Conservation (phyloP, 2,113 vertebrate species). For the Sphyrna mokarran region DNA sequence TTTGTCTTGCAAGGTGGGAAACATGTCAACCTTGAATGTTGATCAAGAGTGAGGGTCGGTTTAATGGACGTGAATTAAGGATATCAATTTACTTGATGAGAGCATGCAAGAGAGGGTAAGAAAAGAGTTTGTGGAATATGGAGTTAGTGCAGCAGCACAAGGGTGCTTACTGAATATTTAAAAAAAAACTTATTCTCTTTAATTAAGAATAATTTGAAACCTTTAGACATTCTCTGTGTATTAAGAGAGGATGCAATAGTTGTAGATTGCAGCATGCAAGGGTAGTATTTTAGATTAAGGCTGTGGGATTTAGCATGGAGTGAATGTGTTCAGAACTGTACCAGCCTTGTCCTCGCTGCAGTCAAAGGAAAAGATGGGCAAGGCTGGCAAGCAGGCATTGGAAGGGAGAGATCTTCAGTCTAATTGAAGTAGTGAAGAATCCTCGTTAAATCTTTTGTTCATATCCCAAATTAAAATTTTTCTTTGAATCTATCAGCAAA, state of each 20-base stretch:
- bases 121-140: not conserved
- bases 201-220: constrained; percentile 8
- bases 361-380: not conserved
- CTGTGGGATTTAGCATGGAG: not conserved
- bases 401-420: not conserved
- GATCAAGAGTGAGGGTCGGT: not conserved
- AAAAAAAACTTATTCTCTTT: not conserved
- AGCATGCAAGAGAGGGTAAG: not conserved
- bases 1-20: not conserved
- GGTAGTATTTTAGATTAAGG: constrained; percentile 12
- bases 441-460: not conserved
- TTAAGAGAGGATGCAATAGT: not conserved
- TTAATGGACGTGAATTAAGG: not conserved
- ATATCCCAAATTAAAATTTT: not conserved
- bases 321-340: constrained; percentile 2
- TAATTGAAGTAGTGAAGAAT: not conserved
- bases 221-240: constrained; percentile 23
- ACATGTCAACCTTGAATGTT: not conserved
- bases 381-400: not conserved
- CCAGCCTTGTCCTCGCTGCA: not conserved
- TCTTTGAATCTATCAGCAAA: not conserved
- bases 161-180: not conserved
- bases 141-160: not conserved
- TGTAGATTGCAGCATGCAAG: constrained; percentile 31
- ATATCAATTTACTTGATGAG: not conserved